Conservation (phyloP, 2,797 vertebrate genomes). For the Melanotaenia trifasciata region DNA sequence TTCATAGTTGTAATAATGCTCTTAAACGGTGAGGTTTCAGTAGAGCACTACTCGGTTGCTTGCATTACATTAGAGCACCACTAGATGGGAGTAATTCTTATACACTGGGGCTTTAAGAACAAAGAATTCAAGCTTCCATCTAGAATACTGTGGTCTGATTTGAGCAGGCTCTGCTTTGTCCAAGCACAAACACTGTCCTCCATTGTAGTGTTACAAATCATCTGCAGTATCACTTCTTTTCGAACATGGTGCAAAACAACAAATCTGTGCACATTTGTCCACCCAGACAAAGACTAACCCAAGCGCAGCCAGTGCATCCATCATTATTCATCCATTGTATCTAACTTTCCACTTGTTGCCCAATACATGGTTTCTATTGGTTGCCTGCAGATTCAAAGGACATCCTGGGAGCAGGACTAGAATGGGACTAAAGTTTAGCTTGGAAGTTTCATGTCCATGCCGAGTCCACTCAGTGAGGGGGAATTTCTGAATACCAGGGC, state of each 20-base stretch:
- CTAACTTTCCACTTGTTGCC: slow-evolving; percentile 14
- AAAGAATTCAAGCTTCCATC: slow-evolving; percentile 45
- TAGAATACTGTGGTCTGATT: slow-evolving; percentile 61
- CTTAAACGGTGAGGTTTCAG: too few relatives aligned
- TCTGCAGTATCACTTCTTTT: slow-evolving; percentile 69
- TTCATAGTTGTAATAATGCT: too few relatives aligned
- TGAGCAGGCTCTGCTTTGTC: slow-evolving; percentile 49
- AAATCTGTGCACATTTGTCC: slow-evolving; percentile 53
- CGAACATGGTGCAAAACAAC: slow-evolving; percentile 67
- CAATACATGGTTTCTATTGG: slow-evolving; percentile 16
- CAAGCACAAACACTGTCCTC: slow-evolving; percentile 63
- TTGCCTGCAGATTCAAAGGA: slow-evolving; percentile 17
- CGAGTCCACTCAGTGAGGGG: not conserved
- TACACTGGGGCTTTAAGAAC: slow-evolving; percentile 36
- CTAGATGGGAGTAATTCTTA: too few relatives aligned
- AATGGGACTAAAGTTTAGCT: not conserved
- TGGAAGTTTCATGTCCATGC: not conserved
- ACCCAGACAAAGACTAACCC: slow-evolving; percentile 49
- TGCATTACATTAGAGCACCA: too few relatives aligned
- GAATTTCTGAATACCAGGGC: slow-evolving; percentile 8
- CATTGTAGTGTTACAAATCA: slow-evolving; percentile 72
- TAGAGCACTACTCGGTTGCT: too few relatives aligned
- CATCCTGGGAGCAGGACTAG: not conserved
- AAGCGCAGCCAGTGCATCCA: slow-evolving; percentile 49
- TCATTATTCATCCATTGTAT: slow-evolving; percentile 44